Evolutionary conservation across 2,888 invertebrate species (phyloP), one percentile per base, ranked within the genome.

Genomic region (Nomada ferruginata): DNA sequence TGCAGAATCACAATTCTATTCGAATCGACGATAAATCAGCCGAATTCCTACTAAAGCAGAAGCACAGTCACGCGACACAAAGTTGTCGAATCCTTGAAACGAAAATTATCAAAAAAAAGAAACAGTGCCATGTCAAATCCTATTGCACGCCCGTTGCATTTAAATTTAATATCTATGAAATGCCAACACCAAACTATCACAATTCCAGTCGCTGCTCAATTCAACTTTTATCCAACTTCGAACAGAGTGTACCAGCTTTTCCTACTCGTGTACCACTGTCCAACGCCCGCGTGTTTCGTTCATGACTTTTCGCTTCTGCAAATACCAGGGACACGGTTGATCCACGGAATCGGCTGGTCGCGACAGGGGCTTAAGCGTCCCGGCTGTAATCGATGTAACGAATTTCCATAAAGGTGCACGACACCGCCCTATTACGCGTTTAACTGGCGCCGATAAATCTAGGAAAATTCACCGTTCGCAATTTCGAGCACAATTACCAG

Each of bases 381-480:
- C 70, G 36, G 23, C 20, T 50, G 68, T 75, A 86, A 84, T 87
- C 85, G 78, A 85, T 86, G 79, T 79, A 70, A 85, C 79, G 79
- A 74, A 87, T 87, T 86, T 85, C 83, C 87, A 86, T 86, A 87
- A 86, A 86, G 83, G 81, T 73, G 70, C 86, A 80, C 86, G 83
- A 77, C 78, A 85, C 79, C 76, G 76, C 50, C 70, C 85, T 77
- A 78, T 86, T 85, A 85, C 83, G 74, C 77, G 83, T 78, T 82
- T 72, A 83, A 86, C 82, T 63, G 73, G 72, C 60, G 53, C 65
- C 87, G 77, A 85, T 86, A 87, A 87, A 86, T 86, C 83, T 74
- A 50, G 65, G 82, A 82, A 84, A 84, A 86, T 78, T 80, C 73
- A 63, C 47, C 59, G 79, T 29, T 79, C 74, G 72, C 79, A 79